phyloP scores from a whole-genome alignment of 2,113 vertebrate genomes.

The Eulacestoma nigropectus region DNA sequence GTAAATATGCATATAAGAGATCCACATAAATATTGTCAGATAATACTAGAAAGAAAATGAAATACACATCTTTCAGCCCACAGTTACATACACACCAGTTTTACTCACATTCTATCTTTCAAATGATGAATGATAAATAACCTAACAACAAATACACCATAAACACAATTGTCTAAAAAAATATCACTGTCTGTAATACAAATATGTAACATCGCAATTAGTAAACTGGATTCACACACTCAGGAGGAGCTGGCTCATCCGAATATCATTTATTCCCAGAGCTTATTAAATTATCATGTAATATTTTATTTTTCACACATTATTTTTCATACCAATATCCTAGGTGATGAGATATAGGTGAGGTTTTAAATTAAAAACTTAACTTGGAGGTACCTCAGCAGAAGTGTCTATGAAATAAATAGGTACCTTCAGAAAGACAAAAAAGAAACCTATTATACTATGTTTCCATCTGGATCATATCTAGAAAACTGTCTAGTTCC shows the following conservation, averaged over 20 bases:
- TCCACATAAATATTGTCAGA: neutral
- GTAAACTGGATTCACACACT: neutral
- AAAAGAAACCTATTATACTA: neutral
- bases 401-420: neutral
- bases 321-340: neutral
- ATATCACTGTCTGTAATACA: accelerated
- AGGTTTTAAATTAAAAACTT: neutral
- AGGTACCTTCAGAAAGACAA: neutral
- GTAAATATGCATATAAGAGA: neutral
- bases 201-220: neutral
- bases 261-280: neutral
- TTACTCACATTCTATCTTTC: neutral
- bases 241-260: neutral
- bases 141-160: neutral
- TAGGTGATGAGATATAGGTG: neutral
- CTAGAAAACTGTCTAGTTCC: neutral
- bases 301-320: neutral
- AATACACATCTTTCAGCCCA: neutral
- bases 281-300: neutral
- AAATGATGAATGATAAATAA: neutral
- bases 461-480: neutral
- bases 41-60: neutral
- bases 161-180: neutral
- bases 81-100: neutral
- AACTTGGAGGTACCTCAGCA: neutral